Evolutionary conservation across 2,797 vertebrate genomes (phyloP).

Genomic region (Falco naumanni): DNA sequence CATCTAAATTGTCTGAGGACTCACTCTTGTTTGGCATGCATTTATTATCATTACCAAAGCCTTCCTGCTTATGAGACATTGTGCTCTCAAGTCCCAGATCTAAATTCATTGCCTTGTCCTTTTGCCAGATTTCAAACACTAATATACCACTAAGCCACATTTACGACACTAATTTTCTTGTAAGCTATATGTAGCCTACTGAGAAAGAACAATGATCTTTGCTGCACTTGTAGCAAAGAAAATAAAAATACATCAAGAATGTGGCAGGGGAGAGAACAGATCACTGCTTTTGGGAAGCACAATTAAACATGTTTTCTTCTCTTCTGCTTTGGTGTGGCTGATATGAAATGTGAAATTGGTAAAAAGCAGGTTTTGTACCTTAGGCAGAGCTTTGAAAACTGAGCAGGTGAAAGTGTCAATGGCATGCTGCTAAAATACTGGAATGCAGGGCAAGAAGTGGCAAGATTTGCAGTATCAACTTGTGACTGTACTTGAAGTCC

Average conservation of each 20-base stretch:
- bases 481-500: not conserved
- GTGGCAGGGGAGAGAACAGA: not conserved
- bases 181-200: not conserved
- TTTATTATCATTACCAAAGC: not conserved
- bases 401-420: not conserved
- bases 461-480: not conserved
- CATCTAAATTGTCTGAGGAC: not conserved
- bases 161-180: slow-evolving; percentile 3
- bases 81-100: not conserved
- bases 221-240: not conserved
- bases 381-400: not conserved
- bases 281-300: slow-evolving; percentile 8
- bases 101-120: not conserved
- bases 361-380: not conserved
- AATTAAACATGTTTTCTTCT: not conserved
- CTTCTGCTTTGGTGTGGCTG: not conserved
- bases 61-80: not conserved
- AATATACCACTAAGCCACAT: not conserved
- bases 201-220: not conserved
- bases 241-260: not conserved
- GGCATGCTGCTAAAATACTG: not conserved
- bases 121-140: not conserved
- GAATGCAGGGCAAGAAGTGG: not conserved
- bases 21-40: not conserved
- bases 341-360: not conserved